phyloP scores from a whole-genome alignment of 2,113 vertebrate genomes.

The Jaculus jaculus region DNA sequence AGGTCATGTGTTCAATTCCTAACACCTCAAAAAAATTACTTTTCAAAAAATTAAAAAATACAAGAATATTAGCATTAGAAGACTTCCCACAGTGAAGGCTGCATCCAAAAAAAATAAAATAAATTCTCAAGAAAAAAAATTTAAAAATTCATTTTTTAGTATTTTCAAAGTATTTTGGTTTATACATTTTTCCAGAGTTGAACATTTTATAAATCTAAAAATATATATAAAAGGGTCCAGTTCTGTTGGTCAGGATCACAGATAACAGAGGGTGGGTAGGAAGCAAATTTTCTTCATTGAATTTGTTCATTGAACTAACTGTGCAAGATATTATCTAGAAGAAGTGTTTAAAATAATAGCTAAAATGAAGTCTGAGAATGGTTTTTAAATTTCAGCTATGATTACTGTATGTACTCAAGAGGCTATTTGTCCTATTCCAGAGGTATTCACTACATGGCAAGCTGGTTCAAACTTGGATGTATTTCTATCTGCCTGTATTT shows the following conservation, averaged over 20 bases:
- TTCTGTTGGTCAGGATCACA: conserved; percentile 22
- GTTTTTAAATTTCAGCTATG: conserved; percentile 57
- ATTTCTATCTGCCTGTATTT: conserved; percentile 48
- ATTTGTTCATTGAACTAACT: conserved; percentile 24
- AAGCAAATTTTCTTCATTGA: conserved; percentile 28
- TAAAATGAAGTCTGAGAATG: conserved; percentile 55
- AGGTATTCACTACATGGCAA: conserved; percentile 13
- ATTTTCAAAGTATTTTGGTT: conserved; percentile 7
- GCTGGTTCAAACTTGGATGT: conserved; percentile 47
- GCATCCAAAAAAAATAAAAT: too few relatives aligned
- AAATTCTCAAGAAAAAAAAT: too few relatives aligned
- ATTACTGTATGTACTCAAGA: conserved; percentile 31
- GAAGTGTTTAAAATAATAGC: conserved; percentile 57
- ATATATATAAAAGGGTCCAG: conserved; percentile 35
- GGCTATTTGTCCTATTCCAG: conserved; percentile 33
- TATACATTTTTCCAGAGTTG: conserved; percentile 37
- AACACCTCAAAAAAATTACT: background rate
- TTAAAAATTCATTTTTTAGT: background rate
- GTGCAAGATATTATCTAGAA: conserved; percentile 33
- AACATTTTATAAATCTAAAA: conserved; percentile 52
- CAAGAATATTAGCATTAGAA: too few relatives aligned
- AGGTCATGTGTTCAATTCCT: background rate
- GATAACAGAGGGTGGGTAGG: background rate
- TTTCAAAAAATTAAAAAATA: background rate
- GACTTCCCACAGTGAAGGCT: too few relatives aligned